phyloP scores from a whole-genome alignment of 2,888 invertebrate species.

The Rhamnusium bicolor region DNA sequence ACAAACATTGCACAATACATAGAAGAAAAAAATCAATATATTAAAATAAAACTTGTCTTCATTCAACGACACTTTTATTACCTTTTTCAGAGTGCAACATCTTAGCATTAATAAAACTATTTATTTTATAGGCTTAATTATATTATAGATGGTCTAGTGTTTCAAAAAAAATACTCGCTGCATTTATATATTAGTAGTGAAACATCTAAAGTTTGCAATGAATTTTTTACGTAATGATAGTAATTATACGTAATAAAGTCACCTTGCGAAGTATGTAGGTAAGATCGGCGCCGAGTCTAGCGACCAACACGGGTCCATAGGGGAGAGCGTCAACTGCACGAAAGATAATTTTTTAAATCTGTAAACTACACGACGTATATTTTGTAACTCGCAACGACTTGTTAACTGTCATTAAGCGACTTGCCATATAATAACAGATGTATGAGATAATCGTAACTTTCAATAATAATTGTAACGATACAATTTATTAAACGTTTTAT shows the following conservation, averaged over 20 bases:
- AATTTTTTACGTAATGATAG: slow-evolving; percentile 35
- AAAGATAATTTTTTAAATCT: too few species aligned
- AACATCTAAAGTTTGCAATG: slow-evolving; percentile 25
- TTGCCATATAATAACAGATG: too few species aligned
- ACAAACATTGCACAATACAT: too few species aligned
- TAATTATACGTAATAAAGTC: slow-evolving; percentile 51
- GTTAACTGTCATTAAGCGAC: too few species aligned
- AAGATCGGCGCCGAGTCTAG: slow-evolving; percentile 60
- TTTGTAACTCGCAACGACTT: too few species aligned
- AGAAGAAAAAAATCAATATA: neutral
- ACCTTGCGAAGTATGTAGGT: slow-evolving; percentile 64
- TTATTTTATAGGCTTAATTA: neutral
- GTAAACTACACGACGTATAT: too few species aligned
- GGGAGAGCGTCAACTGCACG: slow-evolving; percentile 28
- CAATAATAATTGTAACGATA: too few species aligned
- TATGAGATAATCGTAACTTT: too few species aligned
- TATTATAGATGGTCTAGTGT: neutral
- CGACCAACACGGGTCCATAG: slow-evolving; percentile 26
- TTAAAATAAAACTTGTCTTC: neutral
- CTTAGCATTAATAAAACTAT: neutral
- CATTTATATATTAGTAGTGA: neutral
- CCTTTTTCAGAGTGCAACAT: neutral
- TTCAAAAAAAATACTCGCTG: neutral
- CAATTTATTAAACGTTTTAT: too few species aligned
- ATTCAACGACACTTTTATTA: neutral